Conservation (phyloP, 2,888 invertebrate species). For the Rhorus exstirpatorius region DNA sequence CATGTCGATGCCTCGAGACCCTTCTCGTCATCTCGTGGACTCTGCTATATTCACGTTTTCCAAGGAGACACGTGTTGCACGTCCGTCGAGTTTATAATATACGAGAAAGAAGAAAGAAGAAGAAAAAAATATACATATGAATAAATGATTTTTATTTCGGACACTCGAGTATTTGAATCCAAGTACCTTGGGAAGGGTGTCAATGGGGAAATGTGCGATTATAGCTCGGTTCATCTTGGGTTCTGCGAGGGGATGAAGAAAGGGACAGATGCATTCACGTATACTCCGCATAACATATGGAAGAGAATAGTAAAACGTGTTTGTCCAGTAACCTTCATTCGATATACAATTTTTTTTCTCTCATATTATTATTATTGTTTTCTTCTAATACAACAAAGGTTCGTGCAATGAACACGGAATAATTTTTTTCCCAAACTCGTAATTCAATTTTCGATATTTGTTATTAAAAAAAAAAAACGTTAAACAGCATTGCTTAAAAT, state of each 20-base stretch:
- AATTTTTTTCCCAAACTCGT: no score
- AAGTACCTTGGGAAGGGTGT: background rate
- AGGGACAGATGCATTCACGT: conserved; percentile 62
- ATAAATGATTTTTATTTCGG: conserved; percentile 11
- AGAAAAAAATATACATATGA: background rate
- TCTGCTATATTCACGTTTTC: conserved; percentile 17
- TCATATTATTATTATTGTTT: no score
- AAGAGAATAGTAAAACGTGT: no score
- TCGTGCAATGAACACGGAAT: no score
- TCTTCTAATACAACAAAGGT: no score
- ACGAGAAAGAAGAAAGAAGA: background rate
- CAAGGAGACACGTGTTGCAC: conserved; percentile 27
- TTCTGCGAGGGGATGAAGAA: conserved; percentile 30
- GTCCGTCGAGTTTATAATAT: conserved; percentile 6
- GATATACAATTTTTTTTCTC: conserved; percentile 32
- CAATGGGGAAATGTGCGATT: conserved; percentile 12
- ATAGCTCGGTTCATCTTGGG: background rate
- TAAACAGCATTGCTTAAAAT: no score
- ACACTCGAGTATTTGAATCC: conserved; percentile 10
- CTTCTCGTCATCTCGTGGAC: conserved; percentile 1
- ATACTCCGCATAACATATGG: no score
- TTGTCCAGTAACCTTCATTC: no score
- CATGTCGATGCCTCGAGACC: background rate
- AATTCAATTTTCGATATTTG: no score
- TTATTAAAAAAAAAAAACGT: no score